These are phyloP conservation scores for Acanthopagrus latus DNA, from an alignment of 2,797 vertebrate species.

Conservation along the genomic window DNA sequence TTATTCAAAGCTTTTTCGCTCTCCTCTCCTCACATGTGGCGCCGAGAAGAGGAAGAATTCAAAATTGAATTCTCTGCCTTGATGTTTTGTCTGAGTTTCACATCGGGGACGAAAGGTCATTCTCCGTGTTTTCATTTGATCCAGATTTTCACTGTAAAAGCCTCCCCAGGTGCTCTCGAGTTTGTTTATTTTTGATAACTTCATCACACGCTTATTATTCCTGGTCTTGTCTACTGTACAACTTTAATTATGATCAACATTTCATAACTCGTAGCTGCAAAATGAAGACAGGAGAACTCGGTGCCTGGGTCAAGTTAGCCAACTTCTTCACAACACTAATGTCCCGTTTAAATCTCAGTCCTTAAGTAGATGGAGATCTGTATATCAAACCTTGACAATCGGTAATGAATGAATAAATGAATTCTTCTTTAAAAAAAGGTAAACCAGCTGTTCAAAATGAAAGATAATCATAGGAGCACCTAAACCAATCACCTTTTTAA, in stretches of 20 bases:
- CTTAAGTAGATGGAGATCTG: not conserved
- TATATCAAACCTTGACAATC: not conserved
- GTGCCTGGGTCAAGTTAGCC: not conserved
- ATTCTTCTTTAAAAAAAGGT: not conserved
- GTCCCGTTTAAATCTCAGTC: not conserved
- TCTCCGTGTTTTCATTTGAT: conserved; percentile 15
- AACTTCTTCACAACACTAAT: not conserved
- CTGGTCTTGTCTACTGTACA: not conserved
- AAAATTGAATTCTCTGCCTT: conserved; percentile 34
- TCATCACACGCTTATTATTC: not conserved
- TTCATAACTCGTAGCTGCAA: not conserved
- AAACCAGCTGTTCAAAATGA: too few relatives aligned
- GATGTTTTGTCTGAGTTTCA: conserved; percentile 42
- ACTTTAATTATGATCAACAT: not conserved
- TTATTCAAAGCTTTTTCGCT: conserved; percentile 36
- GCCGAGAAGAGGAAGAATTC: conserved; percentile 46
- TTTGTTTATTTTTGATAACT: not conserved
- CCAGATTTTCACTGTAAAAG: not conserved
- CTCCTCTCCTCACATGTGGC: conserved; percentile 46
- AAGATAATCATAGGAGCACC: too few relatives aligned
- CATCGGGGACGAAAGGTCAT: conserved; percentile 21
- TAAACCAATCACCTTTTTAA: too few relatives aligned
- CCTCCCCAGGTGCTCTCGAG: not conserved
- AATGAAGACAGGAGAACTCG: not conserved
- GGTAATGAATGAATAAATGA: not conserved